Evolutionary conservation across 2,888 invertebrate species (phyloP).

Genomic region (Chelonus formosanus): DNA sequence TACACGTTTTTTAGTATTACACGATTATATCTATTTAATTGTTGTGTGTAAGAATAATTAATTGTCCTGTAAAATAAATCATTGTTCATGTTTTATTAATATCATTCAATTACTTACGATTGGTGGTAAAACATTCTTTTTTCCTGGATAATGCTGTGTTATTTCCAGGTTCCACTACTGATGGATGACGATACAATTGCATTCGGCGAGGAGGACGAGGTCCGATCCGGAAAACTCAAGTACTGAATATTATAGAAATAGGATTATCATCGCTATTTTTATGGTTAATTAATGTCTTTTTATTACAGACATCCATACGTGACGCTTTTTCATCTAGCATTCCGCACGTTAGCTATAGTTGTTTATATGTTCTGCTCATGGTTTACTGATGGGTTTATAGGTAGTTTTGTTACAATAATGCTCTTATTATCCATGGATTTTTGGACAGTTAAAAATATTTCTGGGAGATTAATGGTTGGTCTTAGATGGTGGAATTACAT

Average conservation of each 20-base stretch:
- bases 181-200: constrained; percentile 87
- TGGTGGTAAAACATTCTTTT: constrained; percentile 16
- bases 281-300: constrained; percentile 23
- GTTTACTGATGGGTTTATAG: constrained; percentile 92
- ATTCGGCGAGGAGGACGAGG: constrained; percentile 84
- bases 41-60: too few relatives aligned
- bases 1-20: too few relatives aligned
- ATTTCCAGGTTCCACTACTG: constrained; percentile 79
- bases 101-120: too few relatives aligned
- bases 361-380: constrained; percentile 90
- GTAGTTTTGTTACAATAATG: constrained; percentile 92
- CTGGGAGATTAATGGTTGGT: constrained; percentile 93
- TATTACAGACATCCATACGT: constrained; percentile 88
- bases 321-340: constrained; percentile 89
- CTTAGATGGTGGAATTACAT: constrained; percentile 99
- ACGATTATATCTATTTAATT: too few relatives aligned
- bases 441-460: constrained; percentile 98
- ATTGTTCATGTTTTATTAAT: too few relatives aligned
- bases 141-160: constrained; percentile 45
- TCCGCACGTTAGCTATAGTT: constrained; percentile 83
- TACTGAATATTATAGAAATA: constrained; percentile 41
- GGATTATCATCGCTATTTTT: constrained; percentile 1
- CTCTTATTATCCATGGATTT: constrained; percentile 95
- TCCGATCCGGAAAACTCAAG: constrained; percentile 64
- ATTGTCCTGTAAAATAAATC: too few relatives aligned